A percentile compares a stretch with the other conserved stretches of the same genome.
Evolutionary conservation across 2,888 invertebrate species (phyloP).

Genomic region (Caenorhabditis uteleia): DNA sequence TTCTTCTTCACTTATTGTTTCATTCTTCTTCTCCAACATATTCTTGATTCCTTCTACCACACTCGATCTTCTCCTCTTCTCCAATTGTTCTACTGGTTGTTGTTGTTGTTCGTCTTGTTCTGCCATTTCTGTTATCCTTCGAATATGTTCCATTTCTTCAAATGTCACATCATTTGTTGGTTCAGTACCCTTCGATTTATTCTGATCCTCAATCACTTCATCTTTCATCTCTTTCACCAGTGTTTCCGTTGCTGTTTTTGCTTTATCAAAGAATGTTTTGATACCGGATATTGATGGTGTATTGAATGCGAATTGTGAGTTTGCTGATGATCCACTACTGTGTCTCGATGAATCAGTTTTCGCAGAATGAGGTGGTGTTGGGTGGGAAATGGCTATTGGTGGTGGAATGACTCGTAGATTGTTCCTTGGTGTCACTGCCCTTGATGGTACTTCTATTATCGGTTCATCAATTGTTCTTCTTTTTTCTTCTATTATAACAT

Average conservation of each 20-base stretch:
- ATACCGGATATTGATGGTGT: conserved; percentile 31
- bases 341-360: conserved; percentile 26
- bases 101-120: conserved; percentile 1
- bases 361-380: conserved; percentile 35
- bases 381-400: conserved; percentile 32
- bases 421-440: conserved; percentile 25
- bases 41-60: conserved; percentile 25
- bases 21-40: conserved; percentile 26
- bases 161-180: conserved; percentile 36
- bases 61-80: neutral
- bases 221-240: conserved; percentile 30
- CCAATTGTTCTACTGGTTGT: neutral
- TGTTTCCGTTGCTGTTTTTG: conserved; percentile 32
- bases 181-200: conserved; percentile 1
- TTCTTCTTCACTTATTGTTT: conserved; percentile 35
- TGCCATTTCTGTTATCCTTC: conserved; percentile 13
- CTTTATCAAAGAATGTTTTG: conserved; percentile 39
- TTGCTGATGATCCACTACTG: conserved; percentile 30
- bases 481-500: conserved; percentile 13
- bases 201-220: conserved; percentile 8
- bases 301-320: conserved; percentile 25
- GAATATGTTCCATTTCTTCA: conserved; percentile 44
- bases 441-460: conserved; percentile 19
- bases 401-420: conserved; percentile 37
- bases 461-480: conserved; percentile 18